Evolutionary conservation across 2,888 invertebrate genomes (phyloP).

Genomic region (Andrena praecox): DNA sequence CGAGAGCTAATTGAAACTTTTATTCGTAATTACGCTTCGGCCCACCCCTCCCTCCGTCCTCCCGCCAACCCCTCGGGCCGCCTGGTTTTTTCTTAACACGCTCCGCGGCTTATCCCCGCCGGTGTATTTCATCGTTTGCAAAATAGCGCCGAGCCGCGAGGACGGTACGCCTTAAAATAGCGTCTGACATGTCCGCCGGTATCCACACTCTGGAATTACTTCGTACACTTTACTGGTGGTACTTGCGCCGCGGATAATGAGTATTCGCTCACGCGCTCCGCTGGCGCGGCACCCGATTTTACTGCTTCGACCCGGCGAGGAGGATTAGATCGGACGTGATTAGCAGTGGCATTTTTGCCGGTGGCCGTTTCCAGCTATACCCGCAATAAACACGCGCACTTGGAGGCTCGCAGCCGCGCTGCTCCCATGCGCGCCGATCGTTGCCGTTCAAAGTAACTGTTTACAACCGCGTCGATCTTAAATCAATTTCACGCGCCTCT

Average conservation of each 20-base stretch:
- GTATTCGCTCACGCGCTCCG: slow-evolving; percentile 32
- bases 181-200: slow-evolving; percentile 39
- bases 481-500: slow-evolving; percentile 67
- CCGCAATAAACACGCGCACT: slow-evolving; percentile 25
- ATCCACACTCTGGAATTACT: slow-evolving; percentile 50
- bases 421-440: slow-evolving; percentile 21
- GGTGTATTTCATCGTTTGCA: slow-evolving; percentile 41
- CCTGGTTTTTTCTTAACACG: slow-evolving; percentile 35
- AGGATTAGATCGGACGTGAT: slow-evolving; percentile 53
- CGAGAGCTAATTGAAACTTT: slow-evolving; percentile 74
- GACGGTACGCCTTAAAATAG: slow-evolving; percentile 50
- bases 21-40: slow-evolving; percentile 70
- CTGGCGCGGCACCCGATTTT: slow-evolving; percentile 48
- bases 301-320: slow-evolving; percentile 38
- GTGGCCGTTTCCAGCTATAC: slow-evolving; percentile 33
- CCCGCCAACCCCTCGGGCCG: not conserved
- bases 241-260: slow-evolving; percentile 52
- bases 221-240: slow-evolving; percentile 47
- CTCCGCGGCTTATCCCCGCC: slow-evolving; percentile 32
- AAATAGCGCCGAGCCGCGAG: slow-evolving; percentile 36
- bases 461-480: slow-evolving; percentile 56
- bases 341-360: slow-evolving; percentile 46
- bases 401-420: slow-evolving; percentile 15
- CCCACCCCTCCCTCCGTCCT: not conserved
- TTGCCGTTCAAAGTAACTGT: slow-evolving; percentile 41